Conservation (phyloP, 2,113 vertebrate species). For the Xyliphius kryptos region DNA sequence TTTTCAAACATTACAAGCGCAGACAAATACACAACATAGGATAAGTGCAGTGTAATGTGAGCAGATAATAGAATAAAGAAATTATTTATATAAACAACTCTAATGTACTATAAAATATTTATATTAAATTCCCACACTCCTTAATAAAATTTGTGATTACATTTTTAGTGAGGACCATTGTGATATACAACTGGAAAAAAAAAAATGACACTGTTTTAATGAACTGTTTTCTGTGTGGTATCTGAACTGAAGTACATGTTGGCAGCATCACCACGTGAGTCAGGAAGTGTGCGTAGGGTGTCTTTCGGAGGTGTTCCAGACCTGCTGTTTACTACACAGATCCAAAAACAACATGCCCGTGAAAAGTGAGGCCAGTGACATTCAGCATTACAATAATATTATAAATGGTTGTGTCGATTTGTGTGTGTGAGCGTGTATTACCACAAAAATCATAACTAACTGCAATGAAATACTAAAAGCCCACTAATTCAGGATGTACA, state of each 20-base stretch:
- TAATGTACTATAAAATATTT: too few relatives aligned
- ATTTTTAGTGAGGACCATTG: background rate
- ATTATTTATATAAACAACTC: too few relatives aligned
- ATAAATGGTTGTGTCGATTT: too few relatives aligned
- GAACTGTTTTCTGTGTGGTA: background rate
- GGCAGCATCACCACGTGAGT: constrained; percentile 8
- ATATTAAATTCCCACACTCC: too few relatives aligned
- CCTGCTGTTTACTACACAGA: constrained; percentile 33
- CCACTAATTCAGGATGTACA: too few relatives aligned
- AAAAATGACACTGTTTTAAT: background rate
- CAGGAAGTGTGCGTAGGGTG: constrained; percentile 27
- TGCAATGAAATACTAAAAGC: too few relatives aligned
- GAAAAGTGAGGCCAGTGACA: constrained; percentile 38
- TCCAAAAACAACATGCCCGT: constrained; percentile 56
- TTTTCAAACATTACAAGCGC: background rate
- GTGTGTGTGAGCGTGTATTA: too few relatives aligned
- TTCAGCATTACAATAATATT: background rate
- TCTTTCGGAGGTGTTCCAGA: constrained; percentile 39
- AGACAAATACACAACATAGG: too few relatives aligned
- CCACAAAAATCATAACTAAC: too few relatives aligned
- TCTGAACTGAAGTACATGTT: constrained; percentile 9
- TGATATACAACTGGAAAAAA: background rate
- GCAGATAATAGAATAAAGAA: too few relatives aligned
- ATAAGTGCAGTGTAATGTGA: too few relatives aligned
- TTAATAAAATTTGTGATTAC: too few relatives aligned